These are phyloP conservation scores for Lagopus leucura DNA, from an alignment of 2,113 vertebrate genomes.

Conservation along the genomic window DNA sequence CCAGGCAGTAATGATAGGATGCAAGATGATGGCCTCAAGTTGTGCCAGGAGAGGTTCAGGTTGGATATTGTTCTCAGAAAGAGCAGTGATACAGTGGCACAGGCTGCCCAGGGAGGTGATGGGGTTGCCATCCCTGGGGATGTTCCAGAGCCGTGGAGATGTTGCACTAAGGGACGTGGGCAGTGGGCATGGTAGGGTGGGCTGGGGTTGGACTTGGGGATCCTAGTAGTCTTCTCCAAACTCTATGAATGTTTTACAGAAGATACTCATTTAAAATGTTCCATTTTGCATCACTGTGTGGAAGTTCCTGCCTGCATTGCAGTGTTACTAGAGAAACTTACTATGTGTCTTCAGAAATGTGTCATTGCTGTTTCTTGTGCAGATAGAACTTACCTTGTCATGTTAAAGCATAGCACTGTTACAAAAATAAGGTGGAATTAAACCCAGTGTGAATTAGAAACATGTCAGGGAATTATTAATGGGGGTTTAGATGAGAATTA, in stretches of 20 bases:
- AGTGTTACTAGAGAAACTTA: not conserved
- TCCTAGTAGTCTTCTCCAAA: too few species aligned
- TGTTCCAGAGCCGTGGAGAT: too few species aligned
- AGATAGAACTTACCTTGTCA: not conserved
- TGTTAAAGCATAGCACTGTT: not conserved
- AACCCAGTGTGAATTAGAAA: constrained; percentile 3
- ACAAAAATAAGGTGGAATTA: constrained; percentile 16
- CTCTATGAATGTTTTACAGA: not conserved
- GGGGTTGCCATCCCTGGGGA: too few species aligned
- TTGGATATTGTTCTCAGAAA: too few species aligned
- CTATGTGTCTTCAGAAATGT: not conserved
- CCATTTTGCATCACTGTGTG: not conserved
- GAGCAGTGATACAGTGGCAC: too few species aligned
- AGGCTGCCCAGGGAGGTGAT: too few species aligned
- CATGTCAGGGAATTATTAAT: constrained; percentile 6
- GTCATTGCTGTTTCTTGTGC: not conserved
- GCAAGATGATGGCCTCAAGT: too few species aligned
- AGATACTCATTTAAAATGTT: not conserved
- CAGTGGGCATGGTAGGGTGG: too few species aligned
- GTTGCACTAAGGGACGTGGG: too few species aligned
- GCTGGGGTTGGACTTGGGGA: too few species aligned
- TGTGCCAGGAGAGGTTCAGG: too few species aligned
- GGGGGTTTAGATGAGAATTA: constrained; percentile 48
- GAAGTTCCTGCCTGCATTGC: not conserved
- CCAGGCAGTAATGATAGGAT: too few species aligned